Conservation (phyloP, 2,113 vertebrate species). For the Aspiorhynchus laticeps region DNA sequence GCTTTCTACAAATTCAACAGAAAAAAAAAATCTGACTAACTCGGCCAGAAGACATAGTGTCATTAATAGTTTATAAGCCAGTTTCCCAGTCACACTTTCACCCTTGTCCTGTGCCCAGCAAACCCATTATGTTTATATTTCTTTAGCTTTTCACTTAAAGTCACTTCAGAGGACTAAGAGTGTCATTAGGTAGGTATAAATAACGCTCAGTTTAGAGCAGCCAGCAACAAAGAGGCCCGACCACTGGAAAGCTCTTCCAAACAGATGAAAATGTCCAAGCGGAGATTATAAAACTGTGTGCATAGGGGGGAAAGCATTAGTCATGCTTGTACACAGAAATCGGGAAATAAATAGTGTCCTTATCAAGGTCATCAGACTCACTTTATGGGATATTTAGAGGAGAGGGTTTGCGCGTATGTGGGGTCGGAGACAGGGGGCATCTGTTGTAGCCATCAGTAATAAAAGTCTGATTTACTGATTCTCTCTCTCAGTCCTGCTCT, state of each 20-base stretch:
- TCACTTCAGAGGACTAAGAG: slow-evolving; percentile 15
- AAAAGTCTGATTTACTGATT: slow-evolving; percentile 76
- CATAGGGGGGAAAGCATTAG: slow-evolving; percentile 48
- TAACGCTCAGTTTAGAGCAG: slow-evolving; percentile 20
- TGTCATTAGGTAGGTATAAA: slow-evolving; percentile 25
- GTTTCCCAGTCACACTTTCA: neutral
- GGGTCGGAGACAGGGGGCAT: slow-evolving; percentile 60
- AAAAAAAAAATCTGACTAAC: neutral
- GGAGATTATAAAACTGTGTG: slow-evolving; percentile 45
- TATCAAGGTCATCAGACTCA: slow-evolving; percentile 47
- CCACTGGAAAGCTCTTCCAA: slow-evolving; percentile 32
- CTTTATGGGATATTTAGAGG: slow-evolving; percentile 34
- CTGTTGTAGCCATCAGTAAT: slow-evolving; percentile 73
- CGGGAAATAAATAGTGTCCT: slow-evolving; percentile 52
- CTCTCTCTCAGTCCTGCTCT: slow-evolving; percentile 61
- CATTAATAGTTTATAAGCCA: slow-evolving; percentile 12
- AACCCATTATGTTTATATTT: slow-evolving; percentile 18
- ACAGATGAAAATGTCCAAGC: slow-evolving; percentile 49
- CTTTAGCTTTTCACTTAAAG: slow-evolving; percentile 26
- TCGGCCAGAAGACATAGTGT: neutral
- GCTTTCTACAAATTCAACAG: neutral
- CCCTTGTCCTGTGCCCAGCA: neutral
- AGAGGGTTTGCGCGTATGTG: slow-evolving; percentile 6
- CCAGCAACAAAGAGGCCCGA: slow-evolving; percentile 21
- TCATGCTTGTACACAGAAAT: slow-evolving; percentile 57